Evolutionary conservation across 2,888 invertebrate species (phyloP).

Genomic region (Pherbina coryleti): DNA sequence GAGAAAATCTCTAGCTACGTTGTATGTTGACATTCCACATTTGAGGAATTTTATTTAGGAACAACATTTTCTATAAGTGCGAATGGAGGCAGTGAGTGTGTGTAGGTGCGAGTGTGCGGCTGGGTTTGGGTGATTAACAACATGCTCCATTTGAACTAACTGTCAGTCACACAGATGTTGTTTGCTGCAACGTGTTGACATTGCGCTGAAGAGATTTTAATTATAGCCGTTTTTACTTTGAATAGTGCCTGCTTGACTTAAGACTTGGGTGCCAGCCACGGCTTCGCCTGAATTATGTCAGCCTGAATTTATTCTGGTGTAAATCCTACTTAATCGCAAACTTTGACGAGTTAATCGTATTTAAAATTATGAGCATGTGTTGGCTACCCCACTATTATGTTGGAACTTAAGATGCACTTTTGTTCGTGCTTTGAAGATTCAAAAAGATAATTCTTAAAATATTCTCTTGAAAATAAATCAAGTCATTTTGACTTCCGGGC

Average conservation of each 20-base stretch:
- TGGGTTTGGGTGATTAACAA: too few species aligned
- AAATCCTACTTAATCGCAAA: slow-evolving; percentile 16
- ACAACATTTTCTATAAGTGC: not conserved
- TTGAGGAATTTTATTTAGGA: not conserved
- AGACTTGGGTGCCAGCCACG: too few species aligned
- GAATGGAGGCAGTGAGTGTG: not conserved
- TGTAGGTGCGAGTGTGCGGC: not conserved
- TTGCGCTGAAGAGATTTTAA: too few species aligned
- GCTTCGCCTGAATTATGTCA: not conserved
- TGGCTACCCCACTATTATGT: not conserved
- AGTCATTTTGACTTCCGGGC: too few species aligned
- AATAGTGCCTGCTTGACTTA: too few species aligned
- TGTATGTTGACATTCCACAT: not conserved
- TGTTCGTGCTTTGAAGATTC: too few species aligned
- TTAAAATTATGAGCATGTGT: slow-evolving; percentile 30
- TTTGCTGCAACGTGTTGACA: not conserved
- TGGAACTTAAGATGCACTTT: too few species aligned
- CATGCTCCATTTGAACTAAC: not conserved
- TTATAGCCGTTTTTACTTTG: too few species aligned
- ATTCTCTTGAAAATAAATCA: too few species aligned
- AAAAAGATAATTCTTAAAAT: too few species aligned
- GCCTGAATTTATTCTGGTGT: slow-evolving; percentile 5
- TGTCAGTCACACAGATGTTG: not conserved
- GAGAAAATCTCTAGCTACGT: slow-evolving; percentile 38
- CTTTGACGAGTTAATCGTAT: slow-evolving; percentile 24